Conservation (phyloP, 2,113 vertebrate genomes). For the Perca flavescens region DNA sequence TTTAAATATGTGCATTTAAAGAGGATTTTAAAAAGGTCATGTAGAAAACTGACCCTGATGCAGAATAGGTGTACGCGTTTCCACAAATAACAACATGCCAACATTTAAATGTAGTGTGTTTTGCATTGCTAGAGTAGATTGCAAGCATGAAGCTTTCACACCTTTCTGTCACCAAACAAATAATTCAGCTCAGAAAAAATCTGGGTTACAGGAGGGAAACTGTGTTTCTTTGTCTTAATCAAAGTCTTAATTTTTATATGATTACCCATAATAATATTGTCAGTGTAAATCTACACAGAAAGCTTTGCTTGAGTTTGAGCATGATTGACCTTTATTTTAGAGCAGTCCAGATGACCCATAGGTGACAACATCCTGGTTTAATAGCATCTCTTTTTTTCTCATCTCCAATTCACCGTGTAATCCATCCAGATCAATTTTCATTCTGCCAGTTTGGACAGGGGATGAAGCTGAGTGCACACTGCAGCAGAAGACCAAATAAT, state of each 20-base stretch:
- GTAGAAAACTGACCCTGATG: slow-evolving; percentile 40
- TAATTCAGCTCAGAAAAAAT: slow-evolving; percentile 1
- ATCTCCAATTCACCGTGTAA: slow-evolving; percentile 38
- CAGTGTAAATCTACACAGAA: background rate
- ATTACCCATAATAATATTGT: background rate
- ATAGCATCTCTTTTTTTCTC: slow-evolving; percentile 31
- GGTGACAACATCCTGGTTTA: slow-evolving; percentile 32
- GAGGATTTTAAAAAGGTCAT: slow-evolving; percentile 72
- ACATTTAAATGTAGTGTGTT: slow-evolving; percentile 34
- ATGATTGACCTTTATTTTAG: background rate
- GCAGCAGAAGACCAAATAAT: slow-evolving; percentile 64
- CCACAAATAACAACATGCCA: slow-evolving; percentile 29
- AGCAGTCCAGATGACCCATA: background rate
- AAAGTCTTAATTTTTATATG: slow-evolving; percentile 9
- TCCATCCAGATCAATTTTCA: slow-evolving; percentile 61
- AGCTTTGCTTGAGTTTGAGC: background rate
- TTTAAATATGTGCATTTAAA: slow-evolving; percentile 75
- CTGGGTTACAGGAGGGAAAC: background rate
- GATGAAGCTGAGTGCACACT: slow-evolving; percentile 43
- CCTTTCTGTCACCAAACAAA: background rate
- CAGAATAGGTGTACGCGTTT: slow-evolving; percentile 33
- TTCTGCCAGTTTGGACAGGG: slow-evolving; percentile 49
- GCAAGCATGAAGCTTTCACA: background rate
- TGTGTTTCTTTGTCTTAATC: background rate
- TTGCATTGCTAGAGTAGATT: background rate